Base-by-base conservation (phyloP, 2,797 vertebrate genomes). In the Hypotaenidia philippensis region DNA sequence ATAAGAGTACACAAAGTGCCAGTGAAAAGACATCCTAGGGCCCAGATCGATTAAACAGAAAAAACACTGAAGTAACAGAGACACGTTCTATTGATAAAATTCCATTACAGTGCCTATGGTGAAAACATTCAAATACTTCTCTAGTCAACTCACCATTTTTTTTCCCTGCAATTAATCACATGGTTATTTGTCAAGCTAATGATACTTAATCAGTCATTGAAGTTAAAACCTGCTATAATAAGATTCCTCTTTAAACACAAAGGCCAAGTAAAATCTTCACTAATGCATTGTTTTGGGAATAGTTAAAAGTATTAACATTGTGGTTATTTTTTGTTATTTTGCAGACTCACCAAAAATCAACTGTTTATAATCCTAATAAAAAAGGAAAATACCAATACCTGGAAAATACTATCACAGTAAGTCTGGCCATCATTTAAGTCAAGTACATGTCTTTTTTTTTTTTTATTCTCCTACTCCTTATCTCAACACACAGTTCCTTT, bases 401-500 rank as follows among this genome's bases (percentile, higher is more conserved):
- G 85, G 89, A 94, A 95, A 96, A 83, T 64, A 36, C 36, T 36
- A 94, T 88, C 89, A 94, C 79, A 56, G 29, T 59, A 70, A 84
- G 71, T 80, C 89, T 89, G 89, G 89, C 92, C 56, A 94, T 76
- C 47, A 79, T 76, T 87, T 95, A 94, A 93, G 69, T 79, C 94
- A 95, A 90, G 59, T 83, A 90, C 49, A 56, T 68, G 29, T 75
- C 77, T 87, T 72, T 69, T n/a, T 88, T 86, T 36, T 36, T 36
- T 82, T 83, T 56, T 60, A 95, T 95, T 96, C 94, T 86, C 44
- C 59, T 77, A 87, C 68, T 83, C 81, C 96, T 98, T 98, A 98
- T 97, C 97, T 97, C 94, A 96, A 95, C 19, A 15, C 82, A 96
- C 93, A 96, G 94, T 89, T 96, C 93, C 95, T 96, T 97, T 95